Base-by-base conservation (phyloP, 2,888 invertebrate genomes). In the Ormyrus labotus region DNA sequence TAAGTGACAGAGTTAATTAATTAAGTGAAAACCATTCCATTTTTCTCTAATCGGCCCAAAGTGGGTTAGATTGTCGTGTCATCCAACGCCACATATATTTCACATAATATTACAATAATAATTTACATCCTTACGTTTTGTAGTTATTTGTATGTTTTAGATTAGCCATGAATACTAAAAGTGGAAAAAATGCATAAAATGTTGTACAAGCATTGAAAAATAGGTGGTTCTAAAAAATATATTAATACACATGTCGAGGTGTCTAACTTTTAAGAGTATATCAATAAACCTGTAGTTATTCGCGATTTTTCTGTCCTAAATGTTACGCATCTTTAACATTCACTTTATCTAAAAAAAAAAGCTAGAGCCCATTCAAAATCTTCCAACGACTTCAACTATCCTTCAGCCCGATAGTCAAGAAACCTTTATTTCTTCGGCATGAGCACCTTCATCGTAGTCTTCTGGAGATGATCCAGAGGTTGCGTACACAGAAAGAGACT, bases 341-440 rank as follows among this genome's bases (percentile, higher is more conserved):
- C 10, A 5, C 19, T 61, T 13, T 61, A 61, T 13, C 61, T 61
- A 61, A 34, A 34, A 34, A 61, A 34, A 61, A 61, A 61, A 34
- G 19, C 6, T 34, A 6, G 19, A 34, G 19, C 6, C 11, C 61
- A 61, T 61, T 61, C 34, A 61, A 61, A 61, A 34, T 61, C 61
- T 19, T 61, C 34, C 61, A 61, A 61, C 61, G 61, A 57, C 57
- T 57, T 57, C 57, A n/a, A 57, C n/a, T 57, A 61, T 34, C 34
- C 13, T 6, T 61, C 61, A 61, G 34, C 61, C 61, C 34, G 8
- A 53, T 53, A 65, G 13, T 68, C 9, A 53, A 53, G 7, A 5
- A 74, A 51, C 6, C 3, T 4, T 58, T 60, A 71, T 53, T 53
- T 53, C 6, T 53, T 53, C 10, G 53, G 10, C 53, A 53, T 53